Evolutionary conservation across 2,797 vertebrate genomes (phyloP), one percentile per base, ranked within the genome.

Genomic region (Lepilemur septentrionalis): DNA sequence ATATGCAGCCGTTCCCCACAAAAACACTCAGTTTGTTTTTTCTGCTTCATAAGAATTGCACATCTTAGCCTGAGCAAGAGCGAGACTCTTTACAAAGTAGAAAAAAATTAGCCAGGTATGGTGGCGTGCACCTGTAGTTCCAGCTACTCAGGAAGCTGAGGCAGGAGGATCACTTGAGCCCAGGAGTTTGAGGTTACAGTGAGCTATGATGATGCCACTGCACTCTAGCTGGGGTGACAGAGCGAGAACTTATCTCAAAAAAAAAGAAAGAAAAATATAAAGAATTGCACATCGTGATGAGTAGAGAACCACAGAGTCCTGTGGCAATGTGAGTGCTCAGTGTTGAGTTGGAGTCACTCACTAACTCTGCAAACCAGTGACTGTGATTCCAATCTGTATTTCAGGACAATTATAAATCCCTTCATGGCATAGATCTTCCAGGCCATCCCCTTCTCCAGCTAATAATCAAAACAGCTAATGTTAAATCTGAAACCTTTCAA

Each of bases 21-120:
- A 90, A 89, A 89, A 84, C 50, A 61, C 5, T n/a, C 43, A 78
- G 50, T n/a, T 81, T 85, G 23, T 38, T 73, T 92, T 96, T 82
- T 70, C 28, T 89, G 30, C 32, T 73, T 61, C 32, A 61, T 17
- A 48, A 41, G 50, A 65, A 52, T 69, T 38, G 25, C 43, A 41
- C 20, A 50, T 78, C n/a, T 65, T 65, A 65, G 17, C 32, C 30
- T n/a, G 32, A 65, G 15, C 32, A n/a, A 65, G 63, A 65, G 15
- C 15, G 9, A n/a, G 63, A 65, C 14, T 14, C 61, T n/a, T 14
- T n/a, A 65, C 32, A 17, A 65, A 65, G 15, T 65, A n/a, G 63
- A 57, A 57, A 65, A 65, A 65, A 65, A n/a, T 65, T 18, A 65
- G 15, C 32, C 32, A 4, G 32, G 3, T 32, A n/a, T 65, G 32